These are phyloP conservation scores for Stegostoma tigrinum DNA, from an alignment of 2,113 vertebrate species.

Conservation along the genomic window DNA sequence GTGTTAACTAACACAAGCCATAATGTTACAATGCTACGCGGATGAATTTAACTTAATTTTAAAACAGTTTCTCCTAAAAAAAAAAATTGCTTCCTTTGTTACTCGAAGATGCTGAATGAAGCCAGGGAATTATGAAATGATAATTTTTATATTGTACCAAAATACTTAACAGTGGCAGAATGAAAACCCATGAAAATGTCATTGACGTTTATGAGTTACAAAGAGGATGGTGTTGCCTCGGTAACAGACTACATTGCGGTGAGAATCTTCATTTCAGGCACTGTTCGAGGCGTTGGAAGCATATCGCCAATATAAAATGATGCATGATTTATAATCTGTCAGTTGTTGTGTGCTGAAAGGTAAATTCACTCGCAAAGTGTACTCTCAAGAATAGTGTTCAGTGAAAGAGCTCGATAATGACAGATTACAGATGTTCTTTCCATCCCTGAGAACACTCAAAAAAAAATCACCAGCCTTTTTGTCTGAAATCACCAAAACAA, in stretches of 20 bases:
- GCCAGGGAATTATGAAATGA: not conserved
- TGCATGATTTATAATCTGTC: conserved; percentile 34
- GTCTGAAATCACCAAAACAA: not conserved
- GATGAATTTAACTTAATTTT: not conserved
- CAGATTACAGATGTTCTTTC: not conserved
- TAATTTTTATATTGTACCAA: not conserved
- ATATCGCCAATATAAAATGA: not conserved
- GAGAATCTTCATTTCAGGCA: conserved; percentile 4
- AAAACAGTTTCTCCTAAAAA: not conserved
- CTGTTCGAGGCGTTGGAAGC: not conserved
- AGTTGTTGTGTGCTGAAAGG: not conserved
- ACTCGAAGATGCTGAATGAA: not conserved
- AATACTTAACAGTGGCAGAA: not conserved
- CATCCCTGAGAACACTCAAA: not conserved
- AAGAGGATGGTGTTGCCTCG: conserved; percentile 11
- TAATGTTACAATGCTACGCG: not conserved
- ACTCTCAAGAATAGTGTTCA: not conserved
- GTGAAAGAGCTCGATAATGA: not conserved
- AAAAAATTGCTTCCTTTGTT: not conserved
- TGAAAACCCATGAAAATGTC: not conserved
- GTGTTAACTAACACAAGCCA: not conserved
- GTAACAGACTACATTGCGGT: not conserved
- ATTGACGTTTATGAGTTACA: not conserved
- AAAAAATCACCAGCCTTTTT: not conserved
- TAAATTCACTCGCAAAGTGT: not conserved